Conservation (phyloP, 2,888 invertebrate genomes). For the Cinara cedri region DNA sequence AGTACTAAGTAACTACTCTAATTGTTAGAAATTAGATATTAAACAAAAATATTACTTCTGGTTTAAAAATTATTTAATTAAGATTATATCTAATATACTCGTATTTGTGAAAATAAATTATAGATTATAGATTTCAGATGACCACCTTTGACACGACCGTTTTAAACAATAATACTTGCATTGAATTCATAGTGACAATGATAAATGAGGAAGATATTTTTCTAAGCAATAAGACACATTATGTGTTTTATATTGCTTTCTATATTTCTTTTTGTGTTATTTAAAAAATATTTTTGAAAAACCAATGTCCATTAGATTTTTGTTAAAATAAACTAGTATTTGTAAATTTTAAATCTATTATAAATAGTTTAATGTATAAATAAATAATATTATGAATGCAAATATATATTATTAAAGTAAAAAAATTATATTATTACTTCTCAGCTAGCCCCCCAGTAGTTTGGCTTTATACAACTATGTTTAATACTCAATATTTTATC, state of each 20-base stretch:
- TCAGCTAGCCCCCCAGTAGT: too few species aligned
- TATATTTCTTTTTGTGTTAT: neutral
- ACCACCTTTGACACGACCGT: neutral
- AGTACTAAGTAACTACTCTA: too few species aligned
- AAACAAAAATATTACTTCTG: neutral
- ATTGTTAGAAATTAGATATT: neutral
- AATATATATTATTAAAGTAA: neutral
- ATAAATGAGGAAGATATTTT: conserved; percentile 14
- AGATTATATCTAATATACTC: too few species aligned
- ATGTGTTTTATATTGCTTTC: neutral
- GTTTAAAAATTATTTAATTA: neutral
- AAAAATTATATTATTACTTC: neutral
- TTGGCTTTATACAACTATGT: too few species aligned
- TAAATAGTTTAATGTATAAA: too few species aligned
- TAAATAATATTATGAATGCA: too few species aligned
- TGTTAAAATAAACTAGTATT: neutral
- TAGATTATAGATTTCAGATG: neutral
- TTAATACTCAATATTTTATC: too few species aligned
- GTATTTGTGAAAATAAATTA: neutral
- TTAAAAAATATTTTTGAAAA: conserved; percentile 11
- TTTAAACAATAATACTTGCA: neutral
- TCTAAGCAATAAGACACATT: neutral
- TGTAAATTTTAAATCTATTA: neutral
- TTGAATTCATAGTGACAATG: conserved; percentile 2
- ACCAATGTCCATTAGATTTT: neutral